Percentiles rank a stretch among this genome's conserved stretches.
Conservation (phyloP, 2,113 vertebrate species). For the Cynopterus brachyotis region DNA sequence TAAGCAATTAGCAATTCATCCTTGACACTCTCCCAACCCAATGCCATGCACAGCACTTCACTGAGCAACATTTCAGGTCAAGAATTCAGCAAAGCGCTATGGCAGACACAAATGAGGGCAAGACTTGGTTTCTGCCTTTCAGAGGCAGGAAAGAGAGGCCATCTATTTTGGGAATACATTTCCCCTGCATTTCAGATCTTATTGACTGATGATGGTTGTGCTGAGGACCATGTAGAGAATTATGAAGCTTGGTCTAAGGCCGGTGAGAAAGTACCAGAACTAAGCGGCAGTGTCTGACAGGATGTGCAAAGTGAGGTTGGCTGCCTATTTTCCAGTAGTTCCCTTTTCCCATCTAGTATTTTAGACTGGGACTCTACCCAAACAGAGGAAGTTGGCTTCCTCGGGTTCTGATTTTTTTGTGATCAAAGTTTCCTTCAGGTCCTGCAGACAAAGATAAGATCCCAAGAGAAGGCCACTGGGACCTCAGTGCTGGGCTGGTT, state of each 20-base stretch:
- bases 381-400: neutral
- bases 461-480: neutral
- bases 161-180: neutral
- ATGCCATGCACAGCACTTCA: neutral
- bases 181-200: neutral
- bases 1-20: neutral
- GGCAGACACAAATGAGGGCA: neutral
- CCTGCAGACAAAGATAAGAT: neutral
- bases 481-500: no score
- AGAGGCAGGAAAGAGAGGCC: neutral
- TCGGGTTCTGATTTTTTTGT: neutral
- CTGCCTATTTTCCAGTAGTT: neutral
- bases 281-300: neutral
- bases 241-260: neutral
- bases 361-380: neutral
- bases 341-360: neutral
- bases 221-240: neutral
- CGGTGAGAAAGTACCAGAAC: neutral
- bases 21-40: neutral
- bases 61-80: neutral
- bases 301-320: neutral
- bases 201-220: neutral
- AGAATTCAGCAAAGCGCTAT: neutral
- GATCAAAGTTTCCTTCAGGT: neutral
- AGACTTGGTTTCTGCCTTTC: neutral